These are phyloP conservation scores for Drosophila ogumai DNA, from an alignment of 1,140 invertebrate species.

Conservation along the genomic window DNA sequence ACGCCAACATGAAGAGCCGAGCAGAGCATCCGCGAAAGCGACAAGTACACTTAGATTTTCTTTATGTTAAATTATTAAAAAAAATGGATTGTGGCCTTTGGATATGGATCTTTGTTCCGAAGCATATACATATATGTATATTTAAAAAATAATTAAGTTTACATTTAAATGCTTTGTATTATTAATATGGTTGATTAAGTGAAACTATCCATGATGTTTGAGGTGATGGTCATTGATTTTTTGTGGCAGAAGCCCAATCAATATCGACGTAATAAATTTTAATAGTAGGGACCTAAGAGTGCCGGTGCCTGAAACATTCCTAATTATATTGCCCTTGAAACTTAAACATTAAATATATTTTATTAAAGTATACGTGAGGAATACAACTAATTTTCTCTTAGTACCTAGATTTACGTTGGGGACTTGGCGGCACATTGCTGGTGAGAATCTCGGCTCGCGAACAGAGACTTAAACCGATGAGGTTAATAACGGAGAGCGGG, in stretches of 20 bases:
- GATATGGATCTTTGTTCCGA: rapidly evolving
- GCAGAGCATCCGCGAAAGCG: conserved; percentile 34
- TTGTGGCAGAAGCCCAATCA: too few species aligned
- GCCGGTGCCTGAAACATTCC: too few species aligned
- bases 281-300: not conserved
- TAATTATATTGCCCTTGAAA: too few species aligned
- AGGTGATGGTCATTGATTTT: too few species aligned
- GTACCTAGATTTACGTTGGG: conserved; percentile 7
- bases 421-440: conserved; percentile 37
- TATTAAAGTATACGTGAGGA: not conserved
- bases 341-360: not conserved
- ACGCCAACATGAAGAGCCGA: conserved; percentile 33
- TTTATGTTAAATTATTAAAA: not conserved
- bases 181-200: not conserved
- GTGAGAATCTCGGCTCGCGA: conserved; percentile 54
- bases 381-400: not conserved
- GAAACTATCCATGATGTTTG: too few species aligned
- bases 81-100: not conserved
- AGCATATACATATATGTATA: not conserved
- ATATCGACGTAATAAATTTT: not conserved
- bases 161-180: not conserved
- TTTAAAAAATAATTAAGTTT: not conserved
- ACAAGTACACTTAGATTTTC: conserved; percentile 1
- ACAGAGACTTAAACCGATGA: conserved; percentile 67
- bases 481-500: conserved; percentile 57